phyloP scores from a whole-genome alignment of 2,797 vertebrate species.

The Leptodactylus fallax region DNA sequence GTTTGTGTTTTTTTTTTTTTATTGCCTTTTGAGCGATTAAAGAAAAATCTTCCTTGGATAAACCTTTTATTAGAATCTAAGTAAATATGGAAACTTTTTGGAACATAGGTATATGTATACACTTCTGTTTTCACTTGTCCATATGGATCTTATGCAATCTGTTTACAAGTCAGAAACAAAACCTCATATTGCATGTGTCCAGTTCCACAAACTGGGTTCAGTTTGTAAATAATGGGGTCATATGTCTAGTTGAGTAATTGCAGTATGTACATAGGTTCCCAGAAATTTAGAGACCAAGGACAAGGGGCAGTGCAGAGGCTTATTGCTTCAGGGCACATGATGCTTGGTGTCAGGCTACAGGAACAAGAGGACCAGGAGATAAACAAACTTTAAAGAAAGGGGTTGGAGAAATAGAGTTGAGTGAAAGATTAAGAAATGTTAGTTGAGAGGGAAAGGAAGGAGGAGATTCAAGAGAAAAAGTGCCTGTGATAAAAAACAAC shows the following conservation, averaged over 20 bases:
- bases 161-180: slow-evolving; percentile 29
- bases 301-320: not conserved
- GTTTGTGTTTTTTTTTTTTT: too few species aligned
- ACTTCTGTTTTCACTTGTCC: not conserved
- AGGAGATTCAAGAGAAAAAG: not conserved
- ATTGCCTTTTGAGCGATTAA: too few species aligned
- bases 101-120: not conserved
- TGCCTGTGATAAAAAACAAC: too few species aligned
- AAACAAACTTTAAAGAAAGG: slow-evolving; percentile 70
- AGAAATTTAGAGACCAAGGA: slow-evolving; percentile 48
- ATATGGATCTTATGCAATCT: slow-evolving; percentile 30
- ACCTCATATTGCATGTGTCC: not conserved
- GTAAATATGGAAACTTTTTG: not conserved
- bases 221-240: slow-evolving; percentile 30
- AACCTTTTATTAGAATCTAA: too few species aligned
- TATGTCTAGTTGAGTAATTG: slow-evolving; percentile 39
- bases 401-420: not conserved
- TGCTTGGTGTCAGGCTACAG: slow-evolving; percentile 53
- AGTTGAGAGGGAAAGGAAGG: not conserved
- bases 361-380: slow-evolving; percentile 57
- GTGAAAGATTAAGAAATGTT: not conserved
- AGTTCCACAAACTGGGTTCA: not conserved
- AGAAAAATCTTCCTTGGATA: too few species aligned
- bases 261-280: slow-evolving; percentile 45
- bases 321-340: slow-evolving; percentile 59